These are phyloP conservation scores for Ceraclea dissimilis DNA, from an alignment of 2,888 invertebrate genomes.

Conservation along the genomic window DNA sequence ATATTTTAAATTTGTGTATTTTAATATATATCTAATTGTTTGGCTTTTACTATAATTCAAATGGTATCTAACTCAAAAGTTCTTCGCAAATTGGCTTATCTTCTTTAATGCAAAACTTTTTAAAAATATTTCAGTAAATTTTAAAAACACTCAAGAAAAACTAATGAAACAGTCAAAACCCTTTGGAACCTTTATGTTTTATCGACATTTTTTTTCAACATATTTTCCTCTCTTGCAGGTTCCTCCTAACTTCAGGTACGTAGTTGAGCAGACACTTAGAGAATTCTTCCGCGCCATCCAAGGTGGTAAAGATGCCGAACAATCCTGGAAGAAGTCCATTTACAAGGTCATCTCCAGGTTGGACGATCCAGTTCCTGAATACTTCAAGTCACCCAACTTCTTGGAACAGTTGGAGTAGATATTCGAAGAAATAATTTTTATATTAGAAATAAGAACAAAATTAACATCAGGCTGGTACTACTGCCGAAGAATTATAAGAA, in stretches of 20 bases:
- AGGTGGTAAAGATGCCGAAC: constrained; percentile 93
- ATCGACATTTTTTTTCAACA: background rate
- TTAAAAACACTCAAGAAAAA: background rate
- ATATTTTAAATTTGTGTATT: too few relatives aligned
- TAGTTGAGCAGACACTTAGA: constrained; percentile 93
- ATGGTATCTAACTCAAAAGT: too few relatives aligned
- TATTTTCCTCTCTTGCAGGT: constrained; percentile 58
- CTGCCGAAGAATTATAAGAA: too few relatives aligned
- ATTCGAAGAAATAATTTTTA: background rate
- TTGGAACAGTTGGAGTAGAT: constrained; percentile 92
- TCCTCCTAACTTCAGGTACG: constrained; percentile 92
- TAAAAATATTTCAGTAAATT: background rate
- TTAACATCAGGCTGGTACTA: too few relatives aligned
- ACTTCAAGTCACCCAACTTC: constrained; percentile 99
- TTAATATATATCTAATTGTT: too few relatives aligned
- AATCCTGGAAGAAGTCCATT: constrained; percentile 99
- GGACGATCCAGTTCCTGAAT: constrained; percentile 98
- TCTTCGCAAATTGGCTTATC: background rate
- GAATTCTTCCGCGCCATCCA: constrained; percentile 99
- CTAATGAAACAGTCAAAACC: background rate
- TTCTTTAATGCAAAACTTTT: background rate
- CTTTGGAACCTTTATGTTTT: background rate
- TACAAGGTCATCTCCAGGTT: constrained; percentile 99
- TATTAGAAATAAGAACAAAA: constrained; percentile 3
- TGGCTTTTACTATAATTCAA: too few relatives aligned